phyloP scores from a whole-genome alignment of 2,888 invertebrate species.

The Saturnia pavonia region DNA sequence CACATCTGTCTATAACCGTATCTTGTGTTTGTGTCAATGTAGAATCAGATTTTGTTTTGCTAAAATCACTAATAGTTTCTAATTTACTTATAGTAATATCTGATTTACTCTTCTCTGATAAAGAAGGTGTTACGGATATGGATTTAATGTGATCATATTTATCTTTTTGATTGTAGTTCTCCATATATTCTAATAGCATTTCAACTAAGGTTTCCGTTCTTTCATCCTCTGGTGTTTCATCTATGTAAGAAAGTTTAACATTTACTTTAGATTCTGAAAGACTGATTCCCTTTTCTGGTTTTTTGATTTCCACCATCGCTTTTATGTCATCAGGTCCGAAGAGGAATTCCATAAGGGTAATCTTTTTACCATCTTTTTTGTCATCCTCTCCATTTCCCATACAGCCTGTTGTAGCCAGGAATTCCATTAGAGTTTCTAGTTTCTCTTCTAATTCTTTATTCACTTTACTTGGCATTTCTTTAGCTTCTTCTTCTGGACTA shows the following conservation, averaged over 20 bases:
- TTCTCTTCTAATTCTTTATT: slow-evolving; percentile 73
- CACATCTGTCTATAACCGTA: slow-evolving; percentile 67
- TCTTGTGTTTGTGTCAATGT: slow-evolving; percentile 74
- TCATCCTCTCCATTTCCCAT: slow-evolving; percentile 59
- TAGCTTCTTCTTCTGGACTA: slow-evolving; percentile 60
- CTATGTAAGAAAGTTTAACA: slow-evolving; percentile 68
- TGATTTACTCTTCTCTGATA: slow-evolving; percentile 75
- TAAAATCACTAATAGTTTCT: slow-evolving; percentile 72
- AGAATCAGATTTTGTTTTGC: slow-evolving; percentile 75
- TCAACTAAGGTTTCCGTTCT: slow-evolving; percentile 68
- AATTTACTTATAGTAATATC: slow-evolving; percentile 73
- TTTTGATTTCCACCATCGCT: slow-evolving; percentile 59
- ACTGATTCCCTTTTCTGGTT: slow-evolving; percentile 54
- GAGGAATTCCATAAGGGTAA: slow-evolving; percentile 75
- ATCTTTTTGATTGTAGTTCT: slow-evolving; percentile 60
- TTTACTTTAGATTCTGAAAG: slow-evolving; percentile 68
- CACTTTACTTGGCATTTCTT: slow-evolving; percentile 54
- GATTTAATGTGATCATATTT: slow-evolving; percentile 51
- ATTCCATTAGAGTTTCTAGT: slow-evolving; percentile 77
- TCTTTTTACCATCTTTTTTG: slow-evolving; percentile 67
- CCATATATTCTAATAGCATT: slow-evolving; percentile 75
- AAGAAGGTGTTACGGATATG: slow-evolving; percentile 61
- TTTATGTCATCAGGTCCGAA: slow-evolving; percentile 67
- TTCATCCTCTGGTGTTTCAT: slow-evolving; percentile 74
- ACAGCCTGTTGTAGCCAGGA: slow-evolving; percentile 70